Percentiles rank a stretch among this genome's conserved stretches.
Evolutionary conservation across 2,888 invertebrate genomes (phyloP).

Genomic region (Cephus rjabovi): DNA sequence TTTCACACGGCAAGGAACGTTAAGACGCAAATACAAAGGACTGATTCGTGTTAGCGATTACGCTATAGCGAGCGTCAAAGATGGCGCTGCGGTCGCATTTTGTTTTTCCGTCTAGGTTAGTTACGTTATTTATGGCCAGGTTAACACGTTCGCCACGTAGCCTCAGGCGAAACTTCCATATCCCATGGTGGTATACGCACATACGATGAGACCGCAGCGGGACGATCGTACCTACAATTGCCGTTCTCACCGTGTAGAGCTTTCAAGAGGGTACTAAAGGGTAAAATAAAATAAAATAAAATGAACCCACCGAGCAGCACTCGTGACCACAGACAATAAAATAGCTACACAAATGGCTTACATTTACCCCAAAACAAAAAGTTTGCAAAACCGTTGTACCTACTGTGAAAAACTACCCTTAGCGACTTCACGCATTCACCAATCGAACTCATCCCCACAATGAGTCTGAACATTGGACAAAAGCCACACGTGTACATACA

Average conservation of each 20-base stretch:
- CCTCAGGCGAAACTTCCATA: not conserved
- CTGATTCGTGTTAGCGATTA: not conserved
- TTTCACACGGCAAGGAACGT: not conserved
- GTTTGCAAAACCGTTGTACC: not conserved
- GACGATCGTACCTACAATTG: not conserved
- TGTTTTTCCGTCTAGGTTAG: not conserved
- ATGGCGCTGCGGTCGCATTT: not conserved
- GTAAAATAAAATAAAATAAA: not conserved
- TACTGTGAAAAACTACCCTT: not conserved
- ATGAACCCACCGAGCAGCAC: not conserved
- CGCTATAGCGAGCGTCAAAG: not conserved
- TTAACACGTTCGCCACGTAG: not conserved
- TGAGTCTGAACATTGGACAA: not conserved
- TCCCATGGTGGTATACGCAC: not conserved
- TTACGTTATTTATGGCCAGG: not conserved
- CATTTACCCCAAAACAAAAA: not conserved
- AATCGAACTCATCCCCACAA: not conserved
- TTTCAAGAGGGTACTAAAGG: not conserved
- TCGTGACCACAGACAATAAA: not conserved
- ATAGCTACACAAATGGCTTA: not conserved
- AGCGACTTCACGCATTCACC: not conserved
- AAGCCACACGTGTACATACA: not conserved
- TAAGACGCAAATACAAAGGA: not conserved
- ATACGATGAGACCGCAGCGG: not conserved
- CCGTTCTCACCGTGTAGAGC: not conserved